Conservation (phyloP, 1,140 invertebrate genomes). For the Bombus affinis region DNA sequence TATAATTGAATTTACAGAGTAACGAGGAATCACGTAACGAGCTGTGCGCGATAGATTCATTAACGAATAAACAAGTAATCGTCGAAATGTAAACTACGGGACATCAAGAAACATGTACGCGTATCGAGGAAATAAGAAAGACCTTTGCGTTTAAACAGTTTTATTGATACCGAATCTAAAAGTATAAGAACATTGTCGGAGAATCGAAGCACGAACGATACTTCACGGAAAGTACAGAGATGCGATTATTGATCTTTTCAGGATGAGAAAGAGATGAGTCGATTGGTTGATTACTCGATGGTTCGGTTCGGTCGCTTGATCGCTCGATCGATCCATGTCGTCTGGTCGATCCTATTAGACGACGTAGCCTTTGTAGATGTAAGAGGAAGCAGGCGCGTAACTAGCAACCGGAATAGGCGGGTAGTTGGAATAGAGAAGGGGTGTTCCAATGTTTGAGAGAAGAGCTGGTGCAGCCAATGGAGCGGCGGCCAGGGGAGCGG, state of each 20-base stretch:
- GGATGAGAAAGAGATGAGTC: background rate
- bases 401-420: background rate
- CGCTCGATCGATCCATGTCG: background rate
- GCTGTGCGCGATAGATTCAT: background rate
- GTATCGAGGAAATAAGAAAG: background rate
- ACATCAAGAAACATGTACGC: background rate
- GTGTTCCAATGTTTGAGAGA: slow-evolving; percentile 42
- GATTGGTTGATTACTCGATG: slow-evolving; percentile 5
- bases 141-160: slow-evolving; percentile 52
- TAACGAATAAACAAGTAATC: slow-evolving; percentile 18
- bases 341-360: background rate
- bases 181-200: slow-evolving; percentile 17
- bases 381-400: slow-evolving; percentile 13
- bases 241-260: slow-evolving; percentile 1
- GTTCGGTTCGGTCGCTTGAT: background rate
- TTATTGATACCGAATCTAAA: slow-evolving; percentile 57
- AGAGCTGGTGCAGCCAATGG: slow-evolving; percentile 33
- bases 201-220: slow-evolving; percentile 12
- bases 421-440: slow-evolving; percentile 63
- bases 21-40: slow-evolving; percentile 36
- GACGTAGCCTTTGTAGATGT: slow-evolving; percentile 43
- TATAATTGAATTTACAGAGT: slow-evolving; percentile 37
- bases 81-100: background rate
- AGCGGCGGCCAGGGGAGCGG: slow-evolving; percentile 45
- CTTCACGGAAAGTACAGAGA: background rate